Evolutionary conservation across 2,113 vertebrate genomes (phyloP).

Genomic region (Channa argus): DNA sequence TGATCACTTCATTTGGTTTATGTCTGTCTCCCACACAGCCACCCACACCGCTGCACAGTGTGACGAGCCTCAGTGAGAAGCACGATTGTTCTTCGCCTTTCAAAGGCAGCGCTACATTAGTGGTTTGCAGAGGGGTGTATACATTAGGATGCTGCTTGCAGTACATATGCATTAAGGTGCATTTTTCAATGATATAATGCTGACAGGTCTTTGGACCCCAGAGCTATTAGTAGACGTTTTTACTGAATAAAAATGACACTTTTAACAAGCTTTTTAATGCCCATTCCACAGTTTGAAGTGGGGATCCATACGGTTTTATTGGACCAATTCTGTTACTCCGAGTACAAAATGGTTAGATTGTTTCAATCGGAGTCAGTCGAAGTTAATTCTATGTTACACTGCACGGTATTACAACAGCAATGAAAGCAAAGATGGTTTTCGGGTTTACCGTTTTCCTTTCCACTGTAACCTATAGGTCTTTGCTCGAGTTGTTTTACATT

Average conservation of each 20-base stretch:
- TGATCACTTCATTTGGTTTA: constrained; percentile 51
- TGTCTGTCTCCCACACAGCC: constrained; percentile 35
- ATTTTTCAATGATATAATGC: constrained; percentile 7
- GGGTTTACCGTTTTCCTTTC: too few species aligned
- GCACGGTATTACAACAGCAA: too few species aligned
- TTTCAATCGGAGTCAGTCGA: too few species aligned
- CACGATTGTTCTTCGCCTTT: constrained; percentile 12
- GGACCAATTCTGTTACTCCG: too few species aligned
- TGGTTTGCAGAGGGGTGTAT: background rate
- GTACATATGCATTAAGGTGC: constrained; percentile 5
- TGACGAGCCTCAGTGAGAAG: constrained; percentile 15
- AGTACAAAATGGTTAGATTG: too few species aligned
- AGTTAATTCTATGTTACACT: too few species aligned
- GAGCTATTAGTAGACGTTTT: background rate
- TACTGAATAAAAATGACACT: too few species aligned
- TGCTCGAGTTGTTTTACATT: too few species aligned
- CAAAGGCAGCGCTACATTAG: constrained; percentile 13
- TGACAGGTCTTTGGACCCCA: constrained; percentile 7
- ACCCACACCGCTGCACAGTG: constrained; percentile 3
- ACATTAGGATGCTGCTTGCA: background rate
- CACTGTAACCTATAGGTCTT: too few species aligned
- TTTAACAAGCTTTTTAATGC: background rate
- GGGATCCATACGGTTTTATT: too few species aligned
- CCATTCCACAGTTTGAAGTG: background rate
- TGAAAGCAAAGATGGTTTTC: too few species aligned